Conservation (phyloP, 2,888 invertebrate species). For the Ormyrus thymus region DNA sequence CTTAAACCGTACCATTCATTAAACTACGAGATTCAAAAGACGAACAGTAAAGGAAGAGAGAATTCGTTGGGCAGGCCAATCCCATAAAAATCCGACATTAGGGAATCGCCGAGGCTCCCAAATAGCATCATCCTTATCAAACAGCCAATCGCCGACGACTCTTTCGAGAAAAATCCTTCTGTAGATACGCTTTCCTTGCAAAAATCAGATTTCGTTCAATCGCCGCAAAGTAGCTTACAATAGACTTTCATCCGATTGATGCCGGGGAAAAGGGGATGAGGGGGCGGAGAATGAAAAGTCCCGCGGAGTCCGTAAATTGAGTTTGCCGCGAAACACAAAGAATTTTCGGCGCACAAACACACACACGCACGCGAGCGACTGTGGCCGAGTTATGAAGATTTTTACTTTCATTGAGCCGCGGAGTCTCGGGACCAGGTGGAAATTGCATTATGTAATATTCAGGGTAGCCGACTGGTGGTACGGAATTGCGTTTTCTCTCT, state of each 20-base stretch:
- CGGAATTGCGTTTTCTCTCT: constrained; percentile 56
- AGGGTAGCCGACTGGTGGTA: constrained; percentile 57
- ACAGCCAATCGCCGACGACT: neutral
- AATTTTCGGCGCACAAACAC: neutral
- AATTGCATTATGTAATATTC: constrained; percentile 71
- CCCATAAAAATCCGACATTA: neutral
- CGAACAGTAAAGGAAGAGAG: neutral
- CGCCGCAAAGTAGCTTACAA: constrained; percentile 37
- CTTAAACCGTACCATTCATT: no score
- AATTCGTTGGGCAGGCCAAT: neutral
- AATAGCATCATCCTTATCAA: constrained; percentile 16
- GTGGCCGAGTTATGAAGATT: constrained; percentile 37
- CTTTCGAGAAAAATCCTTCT: constrained; percentile 5
- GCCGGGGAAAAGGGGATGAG: neutral
- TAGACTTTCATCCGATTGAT: constrained; percentile 33
- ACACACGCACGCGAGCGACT: neutral
- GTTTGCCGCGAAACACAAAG: constrained; percentile 23
- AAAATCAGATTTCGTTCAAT: constrained; percentile 46
- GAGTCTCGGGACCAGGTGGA: constrained; percentile 58
- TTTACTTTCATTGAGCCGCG: constrained; percentile 29
- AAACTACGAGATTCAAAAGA: neutral
- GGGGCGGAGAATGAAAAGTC: constrained; percentile 13
- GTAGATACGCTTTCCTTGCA: constrained; percentile 11
- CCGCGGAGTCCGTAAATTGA: constrained; percentile 28
- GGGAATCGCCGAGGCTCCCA: neutral